These are phyloP conservation scores for Tragelaphus imberbis DNA, from an alignment of 2,113 vertebrate genomes.

Conservation along the genomic window DNA sequence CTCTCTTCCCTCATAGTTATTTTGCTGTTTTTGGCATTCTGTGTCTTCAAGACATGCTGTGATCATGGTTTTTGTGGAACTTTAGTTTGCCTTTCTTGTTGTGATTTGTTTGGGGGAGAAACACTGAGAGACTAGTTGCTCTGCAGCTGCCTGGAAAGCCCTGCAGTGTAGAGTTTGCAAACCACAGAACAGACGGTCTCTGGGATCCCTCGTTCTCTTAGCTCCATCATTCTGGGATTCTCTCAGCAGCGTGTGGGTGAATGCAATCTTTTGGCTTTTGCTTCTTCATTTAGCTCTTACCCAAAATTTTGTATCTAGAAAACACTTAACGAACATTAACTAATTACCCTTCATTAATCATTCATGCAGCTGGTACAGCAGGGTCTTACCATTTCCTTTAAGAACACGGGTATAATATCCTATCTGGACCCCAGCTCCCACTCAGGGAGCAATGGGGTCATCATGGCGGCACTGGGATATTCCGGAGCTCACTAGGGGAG, in stretches of 20 bases:
- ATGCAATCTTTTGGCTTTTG: constrained; percentile 4
- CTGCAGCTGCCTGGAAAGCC: background rate
- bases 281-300: constrained; percentile 42
- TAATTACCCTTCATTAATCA: constrained; percentile 67
- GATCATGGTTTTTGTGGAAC: background rate
- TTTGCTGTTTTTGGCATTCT: background rate
- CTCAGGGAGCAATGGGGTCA: background rate
- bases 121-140: background rate
- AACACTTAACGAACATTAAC: constrained; percentile 54
- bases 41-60: background rate
- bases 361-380: constrained; percentile 41
- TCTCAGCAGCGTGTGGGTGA: background rate
- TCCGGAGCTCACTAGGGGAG: background rate
- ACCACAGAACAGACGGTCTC: background rate
- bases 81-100: background rate
- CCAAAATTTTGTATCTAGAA: constrained; percentile 54
- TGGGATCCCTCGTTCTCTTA: background rate
- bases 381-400: constrained; percentile 29
- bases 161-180: background rate
- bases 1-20: background rate
- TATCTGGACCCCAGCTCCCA: background rate
- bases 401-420: constrained; percentile 28
- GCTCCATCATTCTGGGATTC: background rate
- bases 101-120: background rate
- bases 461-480: background rate